A percentile compares a stretch with the other conserved stretches of the same genome.
phyloP scores from a whole-genome alignment of 2,888 invertebrate genomes.

The Melinopterus prodromus region DNA sequence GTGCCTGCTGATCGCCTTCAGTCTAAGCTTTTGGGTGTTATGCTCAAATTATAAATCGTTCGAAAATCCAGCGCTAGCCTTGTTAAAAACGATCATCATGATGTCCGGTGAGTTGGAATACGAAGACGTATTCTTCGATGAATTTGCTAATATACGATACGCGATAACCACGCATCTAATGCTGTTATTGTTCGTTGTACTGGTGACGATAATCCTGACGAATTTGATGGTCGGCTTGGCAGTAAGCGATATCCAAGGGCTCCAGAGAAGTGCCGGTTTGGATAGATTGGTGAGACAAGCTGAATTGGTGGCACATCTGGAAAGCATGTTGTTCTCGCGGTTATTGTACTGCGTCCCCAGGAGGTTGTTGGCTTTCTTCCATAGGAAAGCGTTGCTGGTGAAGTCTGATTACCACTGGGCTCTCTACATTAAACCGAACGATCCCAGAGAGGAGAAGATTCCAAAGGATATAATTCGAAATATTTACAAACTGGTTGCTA shows the following conservation, averaged over 20 bases:
- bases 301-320: slow-evolving; percentile 81
- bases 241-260: slow-evolving; percentile 84
- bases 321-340: slow-evolving; percentile 83
- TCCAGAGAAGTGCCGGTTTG: slow-evolving; percentile 81
- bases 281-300: slow-evolving; percentile 84
- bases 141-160: slow-evolving; percentile 66
- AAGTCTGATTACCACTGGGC: slow-evolving; percentile 77
- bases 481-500: slow-evolving; percentile 78
- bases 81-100: slow-evolving; percentile 86
- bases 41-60: slow-evolving; percentile 81
- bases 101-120: slow-evolving; percentile 89
- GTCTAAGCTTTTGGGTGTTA: slow-evolving; percentile 81
- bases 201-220: slow-evolving; percentile 83
- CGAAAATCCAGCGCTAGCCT: slow-evolving; percentile 67
- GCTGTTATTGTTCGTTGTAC: slow-evolving; percentile 78
- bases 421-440: slow-evolving; percentile 81
- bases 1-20: slow-evolving; percentile 82
- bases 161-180: slow-evolving; percentile 79
- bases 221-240: slow-evolving; percentile 86
- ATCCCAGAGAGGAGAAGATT: slow-evolving; percentile 80
- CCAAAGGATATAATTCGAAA: slow-evolving; percentile 79
- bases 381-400: slow-evolving; percentile 78
- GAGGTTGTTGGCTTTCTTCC: slow-evolving; percentile 70
- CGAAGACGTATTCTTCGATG: slow-evolving; percentile 79
- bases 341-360: slow-evolving; percentile 70